Evolutionary conservation across 2,888 invertebrate species (phyloP).

Genomic region (Mimachlamys varia): DNA sequence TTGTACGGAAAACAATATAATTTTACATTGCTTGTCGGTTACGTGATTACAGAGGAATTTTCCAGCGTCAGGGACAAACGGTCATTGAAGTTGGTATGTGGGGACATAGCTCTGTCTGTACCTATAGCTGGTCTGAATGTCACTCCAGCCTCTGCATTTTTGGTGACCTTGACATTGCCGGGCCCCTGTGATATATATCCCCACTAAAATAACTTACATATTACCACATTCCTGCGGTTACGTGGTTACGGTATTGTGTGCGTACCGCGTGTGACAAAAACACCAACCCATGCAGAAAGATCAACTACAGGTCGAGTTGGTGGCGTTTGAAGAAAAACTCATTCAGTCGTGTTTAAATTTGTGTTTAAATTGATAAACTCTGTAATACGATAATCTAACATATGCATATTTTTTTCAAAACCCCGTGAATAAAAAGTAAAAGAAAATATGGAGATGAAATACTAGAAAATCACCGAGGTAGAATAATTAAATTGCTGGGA

Average conservation of each 20-base stretch:
- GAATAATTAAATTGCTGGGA: not conserved
- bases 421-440: not conserved
- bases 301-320: not conserved
- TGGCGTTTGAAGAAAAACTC: not conserved
- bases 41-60: not conserved
- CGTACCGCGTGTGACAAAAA: not conserved
- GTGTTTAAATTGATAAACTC: too few species aligned
- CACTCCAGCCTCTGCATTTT: not conserved
- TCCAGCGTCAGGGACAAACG: not conserved
- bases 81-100: not conserved
- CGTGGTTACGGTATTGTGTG: not conserved
- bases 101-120: not conserved
- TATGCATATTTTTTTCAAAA: not conserved
- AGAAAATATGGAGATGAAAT: not conserved
- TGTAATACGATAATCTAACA: not conserved
- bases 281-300: not conserved
- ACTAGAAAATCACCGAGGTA: not conserved
- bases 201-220: not conserved
- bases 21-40: not conserved
- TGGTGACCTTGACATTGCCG: not conserved
- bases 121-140: not conserved
- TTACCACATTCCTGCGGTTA: not conserved
- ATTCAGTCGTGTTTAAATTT: not conserved
- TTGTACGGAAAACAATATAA: conserved; percentile 18
- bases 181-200: not conserved